phyloP scores from a whole-genome alignment of 2,797 vertebrate genomes.

The Gadopsis marmoratus region DNA sequence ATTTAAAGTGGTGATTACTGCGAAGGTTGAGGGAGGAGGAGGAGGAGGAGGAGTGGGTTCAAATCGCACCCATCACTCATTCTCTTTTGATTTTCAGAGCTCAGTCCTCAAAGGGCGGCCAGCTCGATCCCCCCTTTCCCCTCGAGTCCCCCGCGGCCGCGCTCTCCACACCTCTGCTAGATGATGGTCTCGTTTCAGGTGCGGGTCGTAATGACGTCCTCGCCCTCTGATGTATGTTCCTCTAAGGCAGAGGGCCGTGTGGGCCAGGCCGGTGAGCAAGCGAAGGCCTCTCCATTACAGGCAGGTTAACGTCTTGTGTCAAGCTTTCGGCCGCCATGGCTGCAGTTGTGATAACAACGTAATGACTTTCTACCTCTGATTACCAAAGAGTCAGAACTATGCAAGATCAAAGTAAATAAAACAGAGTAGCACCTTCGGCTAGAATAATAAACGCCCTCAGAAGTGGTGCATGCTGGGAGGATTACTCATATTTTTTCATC shows the following conservation, averaged over 20 bases:
- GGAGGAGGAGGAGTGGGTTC: slow-evolving; percentile 48
- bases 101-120: slow-evolving; percentile 55
- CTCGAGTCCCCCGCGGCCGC: slow-evolving; percentile 44
- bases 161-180: slow-evolving; percentile 73
- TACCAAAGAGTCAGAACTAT: slow-evolving; percentile 79
- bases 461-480: slow-evolving; percentile 83
- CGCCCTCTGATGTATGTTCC: slow-evolving; percentile 82
- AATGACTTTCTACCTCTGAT: slow-evolving; percentile 85
- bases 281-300: slow-evolving; percentile 79
- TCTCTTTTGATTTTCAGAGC: slow-evolving; percentile 66
- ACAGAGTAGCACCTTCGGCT: slow-evolving; percentile 85
- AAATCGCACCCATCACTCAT: slow-evolving; percentile 81
- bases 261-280: slow-evolving; percentile 75
- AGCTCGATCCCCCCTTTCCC: slow-evolving; percentile 33
- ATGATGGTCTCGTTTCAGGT: slow-evolving; percentile 62
- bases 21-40: slow-evolving; percentile 28
- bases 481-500: slow-evolving; percentile 87
- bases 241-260: slow-evolving; percentile 70
- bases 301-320: slow-evolving; percentile 80
- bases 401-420: slow-evolving; percentile 86
- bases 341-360: slow-evolving; percentile 84
- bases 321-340: slow-evolving; percentile 66
- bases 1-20: slow-evolving; percentile 77
- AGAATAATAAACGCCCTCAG: slow-evolving; percentile 86
- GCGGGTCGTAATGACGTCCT: slow-evolving; percentile 64